Evolutionary conservation across 2,113 vertebrate genomes (phyloP).

Genomic region (Chloropsis hardwickii): DNA sequence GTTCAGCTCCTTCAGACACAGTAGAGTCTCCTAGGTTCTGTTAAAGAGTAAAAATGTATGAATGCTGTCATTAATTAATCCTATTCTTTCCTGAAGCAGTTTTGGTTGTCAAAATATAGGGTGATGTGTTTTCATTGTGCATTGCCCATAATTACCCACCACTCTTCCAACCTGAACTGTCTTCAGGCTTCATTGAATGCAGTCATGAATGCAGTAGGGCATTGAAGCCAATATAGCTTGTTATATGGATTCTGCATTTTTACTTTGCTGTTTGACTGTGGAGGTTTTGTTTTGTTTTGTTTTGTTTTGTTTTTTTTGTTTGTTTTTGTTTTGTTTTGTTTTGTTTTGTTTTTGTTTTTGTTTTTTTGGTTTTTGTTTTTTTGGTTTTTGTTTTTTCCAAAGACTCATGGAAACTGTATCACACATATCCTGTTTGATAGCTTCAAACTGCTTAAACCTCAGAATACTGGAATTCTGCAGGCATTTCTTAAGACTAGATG

Average conservation of each 20-base stretch:
- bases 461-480: not conserved
- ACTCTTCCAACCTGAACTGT: not conserved
- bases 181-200: constrained; percentile 4
- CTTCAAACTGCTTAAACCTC: not conserved
- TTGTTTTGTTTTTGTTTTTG: too few relatives aligned
- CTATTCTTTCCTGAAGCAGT: not conserved
- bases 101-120: not conserved
- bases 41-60: not conserved
- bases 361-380: too few relatives aligned
- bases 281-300: too few relatives aligned
- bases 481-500: not conserved
- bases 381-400: not conserved
- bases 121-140: not conserved
- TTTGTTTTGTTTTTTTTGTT: too few relatives aligned
- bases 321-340: too few relatives aligned
- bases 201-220: not conserved
- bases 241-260: not conserved
- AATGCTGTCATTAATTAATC: not conserved
- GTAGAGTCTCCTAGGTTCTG: not conserved
- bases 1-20: not conserved
- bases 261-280: not conserved
- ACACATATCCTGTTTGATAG: not conserved
- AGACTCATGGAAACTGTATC: not conserved
- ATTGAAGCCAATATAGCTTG: not conserved
- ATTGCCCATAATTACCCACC: not conserved